Evolutionary conservation across 2,888 invertebrate genomes (phyloP).

Genomic region (Unio pictorum): DNA sequence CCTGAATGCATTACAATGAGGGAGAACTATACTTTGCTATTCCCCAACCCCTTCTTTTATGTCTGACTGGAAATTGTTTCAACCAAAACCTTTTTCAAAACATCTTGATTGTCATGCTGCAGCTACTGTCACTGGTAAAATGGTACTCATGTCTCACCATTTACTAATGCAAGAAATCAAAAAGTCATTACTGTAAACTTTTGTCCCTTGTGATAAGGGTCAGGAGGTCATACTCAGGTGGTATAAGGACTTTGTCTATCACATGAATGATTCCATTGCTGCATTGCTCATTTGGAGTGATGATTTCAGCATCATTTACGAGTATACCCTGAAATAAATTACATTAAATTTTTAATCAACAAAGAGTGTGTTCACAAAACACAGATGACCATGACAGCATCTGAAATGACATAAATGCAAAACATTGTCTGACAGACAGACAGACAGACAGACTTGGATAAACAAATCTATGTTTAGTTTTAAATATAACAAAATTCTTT

Average conservation of each 20-base stretch:
- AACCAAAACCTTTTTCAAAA: too few relatives aligned
- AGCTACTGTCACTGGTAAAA: background rate
- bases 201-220: slow-evolving; percentile 71
- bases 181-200: slow-evolving; percentile 69
- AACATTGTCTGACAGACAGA: too few relatives aligned
- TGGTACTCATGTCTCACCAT: too few relatives aligned
- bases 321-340: slow-evolving; percentile 65
- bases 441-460: too few relatives aligned
- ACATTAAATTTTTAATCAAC: background rate
- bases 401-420: too few relatives aligned
- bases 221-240: slow-evolving; percentile 70
- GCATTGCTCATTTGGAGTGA: slow-evolving; percentile 71
- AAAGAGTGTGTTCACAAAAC: background rate
- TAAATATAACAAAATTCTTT: too few relatives aligned
- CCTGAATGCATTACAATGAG: too few relatives aligned
- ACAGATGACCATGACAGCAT: background rate
- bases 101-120: too few relatives aligned
- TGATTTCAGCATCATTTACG: slow-evolving; percentile 73
- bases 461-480: too few relatives aligned
- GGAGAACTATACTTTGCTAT: too few relatives aligned
- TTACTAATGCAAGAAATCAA: background rate
- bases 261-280: slow-evolving; percentile 74
- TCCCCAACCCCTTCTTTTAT: too few relatives aligned
- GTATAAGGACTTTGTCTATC: slow-evolving; percentile 72
- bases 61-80: too few relatives aligned